Conservation (phyloP, 2,113 vertebrate species). For the Camelus dromedarius region DNA sequence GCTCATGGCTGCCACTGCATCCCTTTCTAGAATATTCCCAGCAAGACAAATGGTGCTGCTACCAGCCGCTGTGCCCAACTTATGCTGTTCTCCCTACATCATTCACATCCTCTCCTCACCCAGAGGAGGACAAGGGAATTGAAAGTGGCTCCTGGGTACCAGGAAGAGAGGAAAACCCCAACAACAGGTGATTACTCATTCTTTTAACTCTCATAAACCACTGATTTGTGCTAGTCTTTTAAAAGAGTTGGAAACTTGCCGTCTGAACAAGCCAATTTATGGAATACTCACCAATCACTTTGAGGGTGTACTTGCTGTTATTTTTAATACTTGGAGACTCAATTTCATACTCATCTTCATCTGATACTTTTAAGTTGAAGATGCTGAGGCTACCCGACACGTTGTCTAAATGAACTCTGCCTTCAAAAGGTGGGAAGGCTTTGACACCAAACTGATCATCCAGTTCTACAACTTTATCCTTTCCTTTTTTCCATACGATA, state of each 20-base stretch:
- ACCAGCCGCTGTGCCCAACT: background rate
- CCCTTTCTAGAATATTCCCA: background rate
- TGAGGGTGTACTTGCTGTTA: accelerated
- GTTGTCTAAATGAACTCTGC: accelerated
- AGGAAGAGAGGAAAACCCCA: background rate
- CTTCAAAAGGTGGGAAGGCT: accelerated
- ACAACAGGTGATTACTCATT: no score
- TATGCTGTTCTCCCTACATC: background rate
- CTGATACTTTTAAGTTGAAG: background rate
- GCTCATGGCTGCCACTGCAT: background rate
- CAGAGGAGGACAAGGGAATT: no score
- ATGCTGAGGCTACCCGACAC: background rate
- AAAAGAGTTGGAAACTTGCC: background rate
- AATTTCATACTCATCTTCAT: background rate
- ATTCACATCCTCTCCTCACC: background rate
- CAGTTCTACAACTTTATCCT: constrained; percentile 38
- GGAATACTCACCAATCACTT: background rate
- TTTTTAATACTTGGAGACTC: accelerated
- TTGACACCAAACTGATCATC: accelerated
- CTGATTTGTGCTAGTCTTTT: background rate
- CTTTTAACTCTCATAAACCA: background rate
- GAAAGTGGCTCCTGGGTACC: background rate
- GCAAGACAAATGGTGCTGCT: background rate
- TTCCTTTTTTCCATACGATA: background rate
- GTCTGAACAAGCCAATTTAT: background rate